Evolutionary conservation across 2,113 vertebrate species (phyloP).

Genomic region (Spea multiplicata): DNA sequence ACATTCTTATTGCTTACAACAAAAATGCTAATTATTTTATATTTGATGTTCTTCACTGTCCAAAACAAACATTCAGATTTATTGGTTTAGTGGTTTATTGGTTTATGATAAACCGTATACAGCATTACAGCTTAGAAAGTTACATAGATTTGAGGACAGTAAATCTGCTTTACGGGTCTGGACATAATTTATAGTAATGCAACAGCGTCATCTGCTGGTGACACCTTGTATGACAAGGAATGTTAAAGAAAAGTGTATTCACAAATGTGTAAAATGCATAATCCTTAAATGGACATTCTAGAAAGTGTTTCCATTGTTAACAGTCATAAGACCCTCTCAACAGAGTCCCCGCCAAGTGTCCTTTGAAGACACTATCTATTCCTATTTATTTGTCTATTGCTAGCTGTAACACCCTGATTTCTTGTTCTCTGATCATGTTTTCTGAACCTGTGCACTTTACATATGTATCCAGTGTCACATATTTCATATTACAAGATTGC

Average conservation of each 20-base stretch:
- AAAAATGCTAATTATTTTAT: no score
- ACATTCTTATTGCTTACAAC: no score
- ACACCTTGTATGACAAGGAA: background rate
- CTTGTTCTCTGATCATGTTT: background rate
- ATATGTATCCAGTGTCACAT: background rate
- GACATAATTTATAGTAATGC: background rate
- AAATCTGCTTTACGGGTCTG: background rate
- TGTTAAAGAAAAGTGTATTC: background rate
- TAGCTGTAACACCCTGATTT: background rate
- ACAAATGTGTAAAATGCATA: no score
- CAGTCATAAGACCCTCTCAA: no score
- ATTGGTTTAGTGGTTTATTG: no score
- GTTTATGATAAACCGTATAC: background rate
- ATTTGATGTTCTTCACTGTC: no score
- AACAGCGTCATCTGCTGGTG: slow-evolving; percentile 15
- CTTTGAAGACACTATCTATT: no score
- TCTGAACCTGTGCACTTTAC: background rate
- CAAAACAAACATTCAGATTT: no score
- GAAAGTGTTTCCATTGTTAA: no score
- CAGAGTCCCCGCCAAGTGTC: no score
- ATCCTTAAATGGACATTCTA: no score
- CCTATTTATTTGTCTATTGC: no score
- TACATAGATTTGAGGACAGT: background rate
- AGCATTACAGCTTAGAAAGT: background rate
- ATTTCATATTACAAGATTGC: background rate